A percentile compares a stretch with the other conserved stretches of the same genome.
phyloP scores from a whole-genome alignment of 1,140 invertebrate genomes.

The Megalonaias nervosa region DNA sequence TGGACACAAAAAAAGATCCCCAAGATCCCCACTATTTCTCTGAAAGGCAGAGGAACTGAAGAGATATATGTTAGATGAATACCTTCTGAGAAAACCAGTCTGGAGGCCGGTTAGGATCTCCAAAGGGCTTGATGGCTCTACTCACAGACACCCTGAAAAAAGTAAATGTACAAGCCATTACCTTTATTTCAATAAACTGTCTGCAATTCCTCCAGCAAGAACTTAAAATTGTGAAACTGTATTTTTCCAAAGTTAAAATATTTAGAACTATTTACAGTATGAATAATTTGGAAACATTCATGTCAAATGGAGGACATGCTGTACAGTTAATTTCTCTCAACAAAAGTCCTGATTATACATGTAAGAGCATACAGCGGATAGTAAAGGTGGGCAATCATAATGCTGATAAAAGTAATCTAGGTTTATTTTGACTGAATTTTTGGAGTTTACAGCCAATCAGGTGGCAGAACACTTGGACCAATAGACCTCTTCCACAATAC shows the following conservation, averaged over 20 bases:
- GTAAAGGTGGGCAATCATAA: no score
- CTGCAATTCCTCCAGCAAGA: neutral
- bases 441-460: no score
- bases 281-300: no score
- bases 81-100: conserved; percentile 94
- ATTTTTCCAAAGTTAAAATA: neutral
- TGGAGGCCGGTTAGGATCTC: conserved; percentile 81
- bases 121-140: conserved; percentile 79
- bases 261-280: neutral
- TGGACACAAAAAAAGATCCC: no score
- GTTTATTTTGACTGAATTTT: no score
- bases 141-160: conserved; percentile 85
- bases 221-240: neutral
- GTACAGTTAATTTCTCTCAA: neutral
- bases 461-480: no score
- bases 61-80: conserved; percentile 8
- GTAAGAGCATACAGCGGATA: no score
- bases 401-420: no score
- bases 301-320: neutral
- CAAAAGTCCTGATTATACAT: neutral
- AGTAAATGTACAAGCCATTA: conserved; percentile 8
- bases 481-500: no score
- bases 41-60: neutral
- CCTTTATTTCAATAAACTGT: neutral
- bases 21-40: no score